A percentile compares a stretch with the other conserved stretches of the same genome.
Evolutionary conservation across 2,888 invertebrate genomes (phyloP).

Genomic region (Latheticus oryzae): DNA sequence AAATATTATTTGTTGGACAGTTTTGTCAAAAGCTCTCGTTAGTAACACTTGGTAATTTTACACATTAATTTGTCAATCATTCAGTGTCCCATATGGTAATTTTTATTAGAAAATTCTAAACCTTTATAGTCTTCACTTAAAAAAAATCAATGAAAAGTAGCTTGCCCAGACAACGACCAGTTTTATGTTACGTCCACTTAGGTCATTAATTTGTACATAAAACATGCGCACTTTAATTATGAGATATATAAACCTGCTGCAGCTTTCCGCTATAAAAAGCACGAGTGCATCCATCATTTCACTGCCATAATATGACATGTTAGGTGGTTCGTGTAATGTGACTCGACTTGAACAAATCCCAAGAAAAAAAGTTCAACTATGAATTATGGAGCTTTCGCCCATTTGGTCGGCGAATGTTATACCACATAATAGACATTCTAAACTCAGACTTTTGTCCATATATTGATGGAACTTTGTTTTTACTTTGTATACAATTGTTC

Average conservation of each 20-base stretch:
- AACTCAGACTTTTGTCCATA: conserved; percentile 21
- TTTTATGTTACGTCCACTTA: conserved; percentile 38
- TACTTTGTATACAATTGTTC: conserved; percentile 50
- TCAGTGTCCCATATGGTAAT: too few relatives aligned
- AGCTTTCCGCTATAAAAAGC: conserved; percentile 47
- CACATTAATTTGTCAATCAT: conserved; percentile 27
- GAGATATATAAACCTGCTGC: conserved; percentile 49
- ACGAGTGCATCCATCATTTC: conserved; percentile 51
- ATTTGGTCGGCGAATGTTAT: too few relatives aligned
- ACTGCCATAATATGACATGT: conserved; percentile 49
- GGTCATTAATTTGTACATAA: conserved; percentile 50
- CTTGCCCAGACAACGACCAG: conserved; percentile 28
- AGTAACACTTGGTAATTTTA: conserved; percentile 29
- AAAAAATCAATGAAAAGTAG: conserved; percentile 50
- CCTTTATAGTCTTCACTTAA: too few relatives aligned
- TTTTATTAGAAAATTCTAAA: too few relatives aligned
- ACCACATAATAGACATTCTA: too few relatives aligned
- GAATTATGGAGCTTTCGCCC: too few relatives aligned
- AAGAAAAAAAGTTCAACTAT: neutral
- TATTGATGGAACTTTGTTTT: conserved; percentile 34
- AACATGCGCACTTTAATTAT: conserved; percentile 50
- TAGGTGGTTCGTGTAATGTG: conserved; percentile 52
- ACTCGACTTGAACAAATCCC: conserved; percentile 38
- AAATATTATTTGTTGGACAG: conserved; percentile 50
- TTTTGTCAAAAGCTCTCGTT: too few relatives aligned